phyloP scores from a whole-genome alignment of 2,113 vertebrate genomes.

The Galemys pyrenaicus region DNA sequence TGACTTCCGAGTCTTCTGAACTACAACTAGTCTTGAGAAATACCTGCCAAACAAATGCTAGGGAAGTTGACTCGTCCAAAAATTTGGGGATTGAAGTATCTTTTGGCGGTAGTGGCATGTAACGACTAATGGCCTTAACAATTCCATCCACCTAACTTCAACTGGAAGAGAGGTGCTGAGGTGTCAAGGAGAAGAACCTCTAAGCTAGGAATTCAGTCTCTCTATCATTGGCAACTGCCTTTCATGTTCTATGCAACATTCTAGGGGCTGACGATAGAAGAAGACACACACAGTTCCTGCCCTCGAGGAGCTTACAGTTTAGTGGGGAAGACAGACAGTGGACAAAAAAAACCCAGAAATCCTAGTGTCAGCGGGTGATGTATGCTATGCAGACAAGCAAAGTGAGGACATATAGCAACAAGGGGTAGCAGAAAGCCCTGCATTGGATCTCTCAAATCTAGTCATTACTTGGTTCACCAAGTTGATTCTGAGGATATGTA shows the following conservation, averaged over 20 bases:
- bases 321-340: neutral
- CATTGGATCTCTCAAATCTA: neutral
- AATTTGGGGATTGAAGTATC: neutral
- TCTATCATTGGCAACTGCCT: neutral
- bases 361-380: neutral
- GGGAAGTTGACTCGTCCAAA: neutral
- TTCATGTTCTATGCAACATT: neutral
- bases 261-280: neutral
- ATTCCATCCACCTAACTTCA: neutral
- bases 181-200: neutral
- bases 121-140: neutral
- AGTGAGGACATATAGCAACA: neutral
- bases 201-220: neutral
- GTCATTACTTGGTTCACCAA: neutral
- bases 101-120: slow-evolving; percentile 2
- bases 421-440: neutral
- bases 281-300: neutral
- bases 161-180: neutral
- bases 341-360: neutral
- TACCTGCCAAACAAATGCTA: slow-evolving; percentile 4
- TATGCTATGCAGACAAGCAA: neutral
- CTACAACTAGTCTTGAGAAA: neutral
- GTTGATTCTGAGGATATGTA: neutral
- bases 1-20: neutral
- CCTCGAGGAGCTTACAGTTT: neutral